Conservation (phyloP, 2,888 invertebrate species). For the Alsophila aescularia region DNA sequence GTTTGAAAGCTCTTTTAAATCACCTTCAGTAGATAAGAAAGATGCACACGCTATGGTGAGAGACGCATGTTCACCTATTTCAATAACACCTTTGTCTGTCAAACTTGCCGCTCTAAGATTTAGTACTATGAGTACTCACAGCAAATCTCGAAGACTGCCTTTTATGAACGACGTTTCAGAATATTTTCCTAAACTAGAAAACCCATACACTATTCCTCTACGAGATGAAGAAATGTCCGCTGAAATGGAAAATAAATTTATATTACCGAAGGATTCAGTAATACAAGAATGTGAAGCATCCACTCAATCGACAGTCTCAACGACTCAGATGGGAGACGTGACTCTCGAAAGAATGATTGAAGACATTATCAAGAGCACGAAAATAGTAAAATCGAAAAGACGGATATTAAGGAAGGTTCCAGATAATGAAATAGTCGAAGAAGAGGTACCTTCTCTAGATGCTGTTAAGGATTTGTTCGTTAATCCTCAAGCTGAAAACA, state of each 20-base stretch:
- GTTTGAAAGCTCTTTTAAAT: conserved; percentile 77
- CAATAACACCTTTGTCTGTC: conserved; percentile 85
- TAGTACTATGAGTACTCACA: conserved; percentile 77
- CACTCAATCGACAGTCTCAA: conserved; percentile 69
- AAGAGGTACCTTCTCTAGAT: conserved; percentile 61
- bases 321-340: conserved; percentile 81
- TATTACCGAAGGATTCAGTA: conserved; percentile 67
- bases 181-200: conserved; percentile 80
- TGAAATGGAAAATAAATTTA: conserved; percentile 81
- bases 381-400: conserved; percentile 74
- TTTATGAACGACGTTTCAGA: conserved; percentile 75
- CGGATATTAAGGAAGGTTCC: conserved; percentile 61
- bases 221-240: conserved; percentile 76
- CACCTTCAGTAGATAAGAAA: conserved; percentile 74
- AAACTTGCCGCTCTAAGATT: conserved; percentile 85
- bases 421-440: conserved; percentile 48
- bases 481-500: conserved; percentile 71
- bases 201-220: conserved; percentile 66
- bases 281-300: conserved; percentile 59
- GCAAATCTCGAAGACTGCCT: conserved; percentile 60
- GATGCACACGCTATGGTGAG: conserved; percentile 70
- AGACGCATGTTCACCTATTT: conserved; percentile 78
- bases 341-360: conserved; percentile 86
- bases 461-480: conserved; percentile 72
- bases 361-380: conserved; percentile 85